Conservation (phyloP, 2,113 vertebrate genomes). For the Dasypus novemcinctus region DNA sequence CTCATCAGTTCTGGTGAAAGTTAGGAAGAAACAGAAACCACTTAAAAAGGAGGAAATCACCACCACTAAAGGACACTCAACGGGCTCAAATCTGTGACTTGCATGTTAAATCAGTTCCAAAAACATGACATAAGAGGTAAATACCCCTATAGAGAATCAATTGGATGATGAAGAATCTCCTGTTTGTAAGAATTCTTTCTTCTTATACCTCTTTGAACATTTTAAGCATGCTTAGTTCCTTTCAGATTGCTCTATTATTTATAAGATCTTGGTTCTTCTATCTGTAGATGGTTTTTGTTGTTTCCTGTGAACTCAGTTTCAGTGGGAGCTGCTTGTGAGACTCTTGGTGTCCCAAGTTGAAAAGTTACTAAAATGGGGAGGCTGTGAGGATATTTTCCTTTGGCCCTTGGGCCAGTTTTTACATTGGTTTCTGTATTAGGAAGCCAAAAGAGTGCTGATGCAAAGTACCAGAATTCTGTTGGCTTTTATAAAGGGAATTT, state of each 20-base stretch:
- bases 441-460: no score
- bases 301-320: neutral
- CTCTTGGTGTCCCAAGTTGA: neutral
- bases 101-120: neutral
- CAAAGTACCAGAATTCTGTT: no score
- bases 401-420: neutral
- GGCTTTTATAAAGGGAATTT: no score
- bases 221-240: neutral
- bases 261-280: neutral
- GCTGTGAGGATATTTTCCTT: neutral
- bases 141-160: neutral
- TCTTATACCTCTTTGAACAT: neutral
- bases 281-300: neutral
- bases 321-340: neutral
- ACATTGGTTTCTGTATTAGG: neutral
- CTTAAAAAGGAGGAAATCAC: neutral
- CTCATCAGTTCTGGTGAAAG: neutral
- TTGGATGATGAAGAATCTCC: neutral
- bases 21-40: neutral
- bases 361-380: neutral
- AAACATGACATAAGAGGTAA: slow-evolving; percentile 14
- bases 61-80: neutral
- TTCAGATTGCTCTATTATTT: neutral
- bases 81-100: neutral
- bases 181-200: neutral